Evolutionary conservation across 2,888 invertebrate species (phyloP).

Genomic region (Chymomyza procnemis): DNA sequence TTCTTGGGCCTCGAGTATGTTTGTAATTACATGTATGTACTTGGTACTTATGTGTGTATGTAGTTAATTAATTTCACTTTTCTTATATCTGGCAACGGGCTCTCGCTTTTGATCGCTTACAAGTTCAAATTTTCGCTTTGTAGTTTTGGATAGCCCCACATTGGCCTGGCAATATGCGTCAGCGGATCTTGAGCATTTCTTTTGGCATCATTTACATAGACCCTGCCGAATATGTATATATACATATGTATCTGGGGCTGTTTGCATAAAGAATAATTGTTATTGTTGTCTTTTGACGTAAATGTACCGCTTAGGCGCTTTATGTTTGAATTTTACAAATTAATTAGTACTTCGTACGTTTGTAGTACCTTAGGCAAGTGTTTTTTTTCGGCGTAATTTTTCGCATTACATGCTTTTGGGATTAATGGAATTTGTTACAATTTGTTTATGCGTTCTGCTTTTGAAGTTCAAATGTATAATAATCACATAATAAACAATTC

Average conservation of each 20-base stretch:
- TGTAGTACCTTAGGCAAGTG: not conserved
- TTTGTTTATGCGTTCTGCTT: not conserved
- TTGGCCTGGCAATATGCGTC: constrained; percentile 33
- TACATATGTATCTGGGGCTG: constrained; percentile 44
- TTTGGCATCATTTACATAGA: not conserved
- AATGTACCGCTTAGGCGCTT: constrained; percentile 58
- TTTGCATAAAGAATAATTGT: constrained; percentile 42
- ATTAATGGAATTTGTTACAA: not conserved
- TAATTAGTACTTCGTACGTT: constrained; percentile 36
- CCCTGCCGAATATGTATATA: not conserved
- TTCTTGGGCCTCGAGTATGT: constrained; percentile 38
- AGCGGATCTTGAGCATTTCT: not conserved
- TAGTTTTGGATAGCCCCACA: constrained; percentile 49
- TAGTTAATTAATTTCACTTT: constrained; percentile 63
- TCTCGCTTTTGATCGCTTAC: constrained; percentile 53
- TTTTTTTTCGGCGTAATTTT: not conserved
- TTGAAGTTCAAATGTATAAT: not conserved
- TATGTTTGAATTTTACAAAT: constrained; percentile 53
- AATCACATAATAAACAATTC: not conserved
- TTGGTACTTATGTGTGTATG: constrained; percentile 31
- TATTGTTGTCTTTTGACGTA: constrained; percentile 54
- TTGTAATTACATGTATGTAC: constrained; percentile 59
- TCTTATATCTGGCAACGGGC: constrained; percentile 9
- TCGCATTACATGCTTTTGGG: not conserved
- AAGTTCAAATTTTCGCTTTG: constrained; percentile 67